phyloP scores from a whole-genome alignment of 2,113 vertebrate species.

The Serinus canaria region DNA sequence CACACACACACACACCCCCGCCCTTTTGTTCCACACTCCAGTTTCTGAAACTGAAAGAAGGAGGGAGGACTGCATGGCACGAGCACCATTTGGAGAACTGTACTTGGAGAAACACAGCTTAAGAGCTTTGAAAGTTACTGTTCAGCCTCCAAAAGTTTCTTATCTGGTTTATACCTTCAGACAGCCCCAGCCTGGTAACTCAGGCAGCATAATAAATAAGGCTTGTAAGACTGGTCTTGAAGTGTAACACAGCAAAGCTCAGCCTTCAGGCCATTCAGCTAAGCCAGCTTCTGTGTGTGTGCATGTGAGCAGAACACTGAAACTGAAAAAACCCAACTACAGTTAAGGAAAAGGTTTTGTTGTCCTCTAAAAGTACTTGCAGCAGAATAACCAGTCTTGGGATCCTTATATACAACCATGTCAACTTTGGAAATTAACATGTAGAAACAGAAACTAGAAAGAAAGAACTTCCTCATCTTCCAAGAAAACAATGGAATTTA shows the following conservation, averaged over 20 bases:
- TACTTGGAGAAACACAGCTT: neutral
- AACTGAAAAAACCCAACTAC: accelerated
- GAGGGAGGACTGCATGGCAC: neutral
- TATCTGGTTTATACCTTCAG: neutral
- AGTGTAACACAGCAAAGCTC: neutral
- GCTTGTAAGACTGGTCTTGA: neutral
- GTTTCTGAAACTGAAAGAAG: neutral
- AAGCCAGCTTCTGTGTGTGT: neutral
- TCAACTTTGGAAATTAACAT: neutral
- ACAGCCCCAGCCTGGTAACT: neutral
- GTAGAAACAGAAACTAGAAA: neutral
- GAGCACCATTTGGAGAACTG: neutral
- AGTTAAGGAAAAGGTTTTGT: neutral
- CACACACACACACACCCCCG: accelerated
- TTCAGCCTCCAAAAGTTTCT: slow-evolving; percentile 1
- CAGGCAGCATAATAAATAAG: neutral
- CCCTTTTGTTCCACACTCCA: neutral
- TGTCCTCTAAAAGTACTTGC: neutral
- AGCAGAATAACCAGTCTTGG: neutral
- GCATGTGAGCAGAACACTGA: neutral
- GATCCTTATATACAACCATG: neutral
- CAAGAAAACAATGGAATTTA: neutral
- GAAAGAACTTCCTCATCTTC: neutral
- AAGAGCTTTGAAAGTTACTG: neutral
- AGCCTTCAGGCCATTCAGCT: neutral